Percentiles rank a stretch among this genome's conserved stretches.
phyloP scores from a whole-genome alignment of 2,888 invertebrate genomes.

The Pardosa pseudoannulata region DNA sequence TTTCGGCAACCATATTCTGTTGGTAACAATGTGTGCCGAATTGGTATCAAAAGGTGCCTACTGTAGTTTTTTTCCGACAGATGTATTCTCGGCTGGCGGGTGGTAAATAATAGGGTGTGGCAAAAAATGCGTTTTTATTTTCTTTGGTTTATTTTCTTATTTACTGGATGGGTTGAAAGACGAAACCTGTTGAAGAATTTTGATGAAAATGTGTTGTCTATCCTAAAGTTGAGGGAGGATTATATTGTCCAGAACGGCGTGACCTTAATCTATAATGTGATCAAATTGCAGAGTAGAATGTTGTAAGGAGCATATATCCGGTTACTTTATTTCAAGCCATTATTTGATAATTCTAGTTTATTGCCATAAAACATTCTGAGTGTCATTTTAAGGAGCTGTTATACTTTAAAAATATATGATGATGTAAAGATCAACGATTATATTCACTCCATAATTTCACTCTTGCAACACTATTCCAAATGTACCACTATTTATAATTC shows the following conservation, averaged over 20 bases:
- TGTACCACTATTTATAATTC: too few relatives aligned
- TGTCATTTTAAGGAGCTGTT: too few relatives aligned
- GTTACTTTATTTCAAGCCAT: too few relatives aligned
- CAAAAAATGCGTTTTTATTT: neutral
- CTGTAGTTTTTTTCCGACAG: too few relatives aligned
- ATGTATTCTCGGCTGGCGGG: neutral
- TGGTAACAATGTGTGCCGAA: neutral
- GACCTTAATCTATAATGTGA: neutral
- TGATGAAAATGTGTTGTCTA: neutral
- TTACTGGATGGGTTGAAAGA: neutral
- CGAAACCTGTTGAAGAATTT: neutral
- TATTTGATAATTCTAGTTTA: too few relatives aligned
- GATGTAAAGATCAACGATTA: too few relatives aligned
- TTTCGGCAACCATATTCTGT: neutral
- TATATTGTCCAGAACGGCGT: neutral
- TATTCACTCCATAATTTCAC: too few relatives aligned
- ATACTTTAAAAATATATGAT: too few relatives aligned
- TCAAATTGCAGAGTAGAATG: neutral
- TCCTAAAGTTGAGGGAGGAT: neutral
- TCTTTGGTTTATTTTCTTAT: neutral
- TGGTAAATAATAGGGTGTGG: constrained; percentile 23
- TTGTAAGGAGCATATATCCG: too few relatives aligned
- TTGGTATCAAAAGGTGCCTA: neutral
- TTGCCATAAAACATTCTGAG: too few relatives aligned
- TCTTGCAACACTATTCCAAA: too few relatives aligned